A percentile compares a stretch with the other conserved stretches of the same genome.
Conservation (phyloP, 1,140 invertebrate species). For the Zaprionus capensis region DNA sequence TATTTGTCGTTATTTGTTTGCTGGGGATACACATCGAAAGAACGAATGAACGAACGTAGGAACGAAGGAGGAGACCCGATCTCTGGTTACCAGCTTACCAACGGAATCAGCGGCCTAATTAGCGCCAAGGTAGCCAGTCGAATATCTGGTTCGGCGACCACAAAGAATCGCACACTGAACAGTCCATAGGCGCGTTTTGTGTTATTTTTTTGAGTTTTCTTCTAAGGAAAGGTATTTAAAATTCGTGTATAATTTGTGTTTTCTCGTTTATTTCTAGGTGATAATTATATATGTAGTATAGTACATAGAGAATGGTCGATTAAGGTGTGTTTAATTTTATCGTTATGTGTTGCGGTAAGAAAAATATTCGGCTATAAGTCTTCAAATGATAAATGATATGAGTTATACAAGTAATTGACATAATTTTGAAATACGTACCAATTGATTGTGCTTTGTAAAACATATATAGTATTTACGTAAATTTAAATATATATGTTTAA, state of each 20-base stretch:
- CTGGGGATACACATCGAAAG: conserved; percentile 64
- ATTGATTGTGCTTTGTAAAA: conserved; percentile 77
- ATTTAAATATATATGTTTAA: conserved; percentile 34
- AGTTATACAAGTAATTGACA: conserved; percentile 50
- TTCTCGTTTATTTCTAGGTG: conserved; percentile 18
- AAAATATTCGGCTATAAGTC: conserved; percentile 21
- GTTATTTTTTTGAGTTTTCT: conserved; percentile 70
- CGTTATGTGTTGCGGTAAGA: conserved; percentile 15
- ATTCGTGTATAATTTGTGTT: conserved; percentile 32
- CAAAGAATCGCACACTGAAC: conserved; percentile 81
- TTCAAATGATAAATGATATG: conserved; percentile 60
- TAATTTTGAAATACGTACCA: conserved; percentile 84
- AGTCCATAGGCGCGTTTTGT: conserved; percentile 74
- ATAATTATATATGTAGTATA: conserved; percentile 22
- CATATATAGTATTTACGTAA: conserved; percentile 41
- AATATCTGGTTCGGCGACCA: conserved; percentile 80
- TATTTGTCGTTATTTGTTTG: conserved; percentile 26
- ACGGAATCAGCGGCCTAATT: conserved; percentile 80
- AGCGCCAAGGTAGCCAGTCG: conserved; percentile 78
- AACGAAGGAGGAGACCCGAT: conserved; percentile 44
- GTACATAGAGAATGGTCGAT: conserved; percentile 18
- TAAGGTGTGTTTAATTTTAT: conserved; percentile 24
- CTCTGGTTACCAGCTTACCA: conserved; percentile 75
- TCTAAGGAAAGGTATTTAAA: conserved; percentile 75
- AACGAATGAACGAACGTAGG: conserved; percentile 46